phyloP scores from a whole-genome alignment of 1,140 invertebrate species.

The Polypedilum pembai region DNA sequence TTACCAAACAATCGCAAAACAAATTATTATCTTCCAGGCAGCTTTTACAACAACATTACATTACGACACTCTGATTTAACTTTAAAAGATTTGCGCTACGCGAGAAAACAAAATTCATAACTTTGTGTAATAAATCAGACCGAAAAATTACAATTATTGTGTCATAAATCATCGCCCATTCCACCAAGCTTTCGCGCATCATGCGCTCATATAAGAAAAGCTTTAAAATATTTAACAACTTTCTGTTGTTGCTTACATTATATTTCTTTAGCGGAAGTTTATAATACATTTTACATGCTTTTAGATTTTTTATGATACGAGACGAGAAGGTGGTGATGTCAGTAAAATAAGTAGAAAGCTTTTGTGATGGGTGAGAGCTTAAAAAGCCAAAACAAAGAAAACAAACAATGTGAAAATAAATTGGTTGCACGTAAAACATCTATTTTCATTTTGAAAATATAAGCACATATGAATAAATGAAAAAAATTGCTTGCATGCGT shows the following conservation, averaged over 20 bases:
- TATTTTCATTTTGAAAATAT: neutral
- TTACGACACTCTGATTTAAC: neutral
- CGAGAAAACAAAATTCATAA: slow-evolving; percentile 2
- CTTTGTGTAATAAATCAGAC: slow-evolving; percentile 7
- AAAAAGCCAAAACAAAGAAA: too few relatives aligned
- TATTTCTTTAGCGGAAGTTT: neutral
- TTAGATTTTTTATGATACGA: slow-evolving; percentile 3
- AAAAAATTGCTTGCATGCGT: neutral
- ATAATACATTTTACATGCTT: slow-evolving; percentile 12
- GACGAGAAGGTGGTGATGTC: neutral
- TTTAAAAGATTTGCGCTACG: neutral
- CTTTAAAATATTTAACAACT: slow-evolving; percentile 8
- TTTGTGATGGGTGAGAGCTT: neutral
- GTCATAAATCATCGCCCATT: neutral
- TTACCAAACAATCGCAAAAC: too few relatives aligned
- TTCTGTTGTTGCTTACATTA: slow-evolving; percentile 5
- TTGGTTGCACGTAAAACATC: neutral
- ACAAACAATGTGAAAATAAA: neutral
- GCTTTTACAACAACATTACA: too few relatives aligned
- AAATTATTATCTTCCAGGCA: too few relatives aligned
- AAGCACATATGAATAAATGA: neutral
- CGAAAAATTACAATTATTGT: slow-evolving; percentile 10
- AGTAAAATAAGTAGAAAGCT: neutral
- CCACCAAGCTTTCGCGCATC: too few relatives aligned
- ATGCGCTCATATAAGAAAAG: neutral